phyloP scores from a whole-genome alignment of 2,888 invertebrate genomes.

The Piscicola geometra region DNA sequence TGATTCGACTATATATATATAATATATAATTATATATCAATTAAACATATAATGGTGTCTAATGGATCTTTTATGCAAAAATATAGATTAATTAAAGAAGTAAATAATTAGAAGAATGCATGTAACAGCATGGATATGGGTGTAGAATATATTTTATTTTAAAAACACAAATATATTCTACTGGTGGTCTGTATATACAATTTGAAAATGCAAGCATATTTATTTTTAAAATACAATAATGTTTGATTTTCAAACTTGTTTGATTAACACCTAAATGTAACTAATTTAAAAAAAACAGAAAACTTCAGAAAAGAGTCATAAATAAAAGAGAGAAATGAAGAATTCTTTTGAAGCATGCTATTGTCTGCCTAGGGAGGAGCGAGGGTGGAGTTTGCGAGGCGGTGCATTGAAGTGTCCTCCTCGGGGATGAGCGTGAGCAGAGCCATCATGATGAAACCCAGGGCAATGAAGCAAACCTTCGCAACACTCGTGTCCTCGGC shows the following conservation, averaged over 20 bases:
- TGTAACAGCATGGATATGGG: neutral
- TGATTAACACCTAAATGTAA: too few species aligned
- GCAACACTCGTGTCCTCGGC: constrained; percentile 39
- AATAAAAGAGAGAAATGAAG: too few species aligned
- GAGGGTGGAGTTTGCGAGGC: too few species aligned
- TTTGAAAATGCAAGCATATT: neutral
- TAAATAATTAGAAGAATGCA: constrained; percentile 50
- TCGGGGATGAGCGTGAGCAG: constrained; percentile 40
- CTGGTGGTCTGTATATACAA: neutral
- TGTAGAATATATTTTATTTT: neutral
- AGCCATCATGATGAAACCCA: constrained; percentile 47
- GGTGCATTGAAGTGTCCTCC: constrained; percentile 33
- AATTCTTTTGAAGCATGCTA: too few species aligned
- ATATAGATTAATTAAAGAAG: too few species aligned
- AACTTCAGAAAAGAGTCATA: too few species aligned
- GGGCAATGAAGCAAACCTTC: constrained; percentile 48
- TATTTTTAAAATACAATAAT: constrained; percentile 2
- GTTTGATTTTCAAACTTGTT: constrained; percentile 17
- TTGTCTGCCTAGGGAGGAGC: too few species aligned
- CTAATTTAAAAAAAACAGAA: neutral
- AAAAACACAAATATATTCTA: constrained; percentile 25
- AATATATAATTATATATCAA: too few species aligned
- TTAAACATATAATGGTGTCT: too few species aligned
- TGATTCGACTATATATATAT: too few species aligned
- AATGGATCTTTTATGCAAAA: too few species aligned